Evolutionary conservation across 2,113 vertebrate genomes (phyloP), one percentile per base, ranked within the genome.

Genomic region (Hydrolagus affinis): DNA sequence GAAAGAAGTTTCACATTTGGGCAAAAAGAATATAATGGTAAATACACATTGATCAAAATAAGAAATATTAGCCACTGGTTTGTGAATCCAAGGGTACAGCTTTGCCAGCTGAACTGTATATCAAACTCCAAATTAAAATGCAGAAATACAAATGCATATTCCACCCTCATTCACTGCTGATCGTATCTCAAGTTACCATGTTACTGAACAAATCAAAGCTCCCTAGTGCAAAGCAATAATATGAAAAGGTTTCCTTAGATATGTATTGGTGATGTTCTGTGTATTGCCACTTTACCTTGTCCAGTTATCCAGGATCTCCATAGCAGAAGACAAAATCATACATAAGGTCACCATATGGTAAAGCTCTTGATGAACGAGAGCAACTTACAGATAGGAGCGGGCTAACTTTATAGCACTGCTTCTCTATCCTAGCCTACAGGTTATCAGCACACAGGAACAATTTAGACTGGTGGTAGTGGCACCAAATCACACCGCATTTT

Each of bases 21-120:
- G 19, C 11, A 64, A 83, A 77, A 77, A 66, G 56, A 30, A 76
- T 57, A 76, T 25, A 11, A 23, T 66, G 17, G n/a, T 6, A 57
- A 75, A 77, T 83, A 28, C 62, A 66, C 19, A 23, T 73, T 73
- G 25, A 62, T 25, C 57, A 60, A 83, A 83, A 68, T 83, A 32
- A 78, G 11, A 66, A 83, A 83, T 56, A 56, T 1, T 21, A 66
- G 2, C 59, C n/a, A 28, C 23, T 62, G 8, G 69, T 70, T 83
- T n/a, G 32, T 56, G 32, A 75, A 75, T 21, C 32, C 73, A 56
- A 44, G 56, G 72, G 15, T 44, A 32, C 2, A 6, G 44, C 44
- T 9, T 74, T 25, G 17, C 23, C 11, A 28, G 28, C 28, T 30
- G 66, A 83, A 11, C 25, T 10, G 57, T 66, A 4, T 23, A 32